Base-by-base conservation (phyloP, 2,888 invertebrate species). In the Anorthoa munda region DNA sequence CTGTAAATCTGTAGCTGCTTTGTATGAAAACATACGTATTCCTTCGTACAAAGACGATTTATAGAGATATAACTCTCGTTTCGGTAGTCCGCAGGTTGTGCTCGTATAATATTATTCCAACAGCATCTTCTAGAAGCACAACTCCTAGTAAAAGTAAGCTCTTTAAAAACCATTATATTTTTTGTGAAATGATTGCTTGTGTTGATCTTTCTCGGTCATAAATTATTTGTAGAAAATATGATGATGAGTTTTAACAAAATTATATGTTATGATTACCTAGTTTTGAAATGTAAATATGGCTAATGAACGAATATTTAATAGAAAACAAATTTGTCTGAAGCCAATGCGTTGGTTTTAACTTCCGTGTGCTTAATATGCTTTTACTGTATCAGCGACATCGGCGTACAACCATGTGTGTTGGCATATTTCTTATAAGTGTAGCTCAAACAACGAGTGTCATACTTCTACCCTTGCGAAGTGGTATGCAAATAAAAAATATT, bases 1-100 rank as follows among this genome's bases (percentile, higher is more conserved):
- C 87, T 86, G 85, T 93, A 91, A 92, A 93, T 90, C 75, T 85
- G 73, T 75, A 70, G 61, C 66, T 23, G 74, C 72, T 75, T 69
- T 82, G 87, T 85, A 77, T 77, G 76, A 78, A 78, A 75, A 81
- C 82, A 79, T 77, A 74, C 74, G 75, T 82, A 66, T 68, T 72
- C 50, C 61, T 53, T 56, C 61, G 65, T 56, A 69, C 66, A 60
- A 61, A 65, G 55, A 75, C 67, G 75, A 86, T 79, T 84, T 85
- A 85, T 80, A 51, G 70, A 69, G 66, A 68, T 78, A 85, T 79
- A 80, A 72, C 72, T 85, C 78, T 66, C 59, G 50, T 78, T 85
- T 59, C 59, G 66, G 63, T 76, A 66, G 53, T 74, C 45, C 9
- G 7, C 66, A 72, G 75, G 70, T 82, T 68, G 31, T 71, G 48